These are phyloP conservation scores for Axinella damicornis DNA, from an alignment of 37 sponge, comb jelly and placozoan species.

Conservation along the genomic window DNA sequence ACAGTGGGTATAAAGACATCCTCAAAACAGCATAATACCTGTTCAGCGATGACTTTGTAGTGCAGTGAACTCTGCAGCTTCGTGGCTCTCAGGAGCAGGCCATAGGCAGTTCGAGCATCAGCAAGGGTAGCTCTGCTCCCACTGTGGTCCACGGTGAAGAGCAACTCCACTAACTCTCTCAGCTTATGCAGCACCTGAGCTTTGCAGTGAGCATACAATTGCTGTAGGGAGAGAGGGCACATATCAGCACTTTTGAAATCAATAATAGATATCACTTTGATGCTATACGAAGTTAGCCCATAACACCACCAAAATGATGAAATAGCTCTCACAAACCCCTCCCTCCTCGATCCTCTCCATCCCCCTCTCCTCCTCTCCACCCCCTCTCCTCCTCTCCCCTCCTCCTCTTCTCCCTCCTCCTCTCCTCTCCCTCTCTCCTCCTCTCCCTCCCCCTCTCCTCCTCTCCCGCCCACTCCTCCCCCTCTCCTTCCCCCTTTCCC, in stretches of 20 bases:
- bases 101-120: constrained; percentile 45
- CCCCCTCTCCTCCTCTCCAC: neutral
- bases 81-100: constrained; percentile 34
- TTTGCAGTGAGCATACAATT: constrained; percentile 35
- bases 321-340: no score
- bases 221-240: neutral
- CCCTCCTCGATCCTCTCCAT: neutral
- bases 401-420: constrained; percentile 8
- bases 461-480: neutral
- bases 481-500: neutral
- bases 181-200: constrained; percentile 15
- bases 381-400: constrained; percentile 10
- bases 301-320: no score
- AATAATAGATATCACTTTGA: no score
- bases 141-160: neutral
- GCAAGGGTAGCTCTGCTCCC: constrained; percentile 7
- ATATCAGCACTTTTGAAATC: no score
- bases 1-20: no score
- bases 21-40: no score
- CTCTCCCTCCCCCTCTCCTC: neutral
- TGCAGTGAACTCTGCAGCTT: neutral
- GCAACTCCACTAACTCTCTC: neutral
- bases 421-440: neutral
- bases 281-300: no score
- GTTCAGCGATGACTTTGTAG: constrained; percentile 22